phyloP scores from a whole-genome alignment of 37 sponge, comb jelly and placozoan genomes.

The Corticium candelabrum region DNA sequence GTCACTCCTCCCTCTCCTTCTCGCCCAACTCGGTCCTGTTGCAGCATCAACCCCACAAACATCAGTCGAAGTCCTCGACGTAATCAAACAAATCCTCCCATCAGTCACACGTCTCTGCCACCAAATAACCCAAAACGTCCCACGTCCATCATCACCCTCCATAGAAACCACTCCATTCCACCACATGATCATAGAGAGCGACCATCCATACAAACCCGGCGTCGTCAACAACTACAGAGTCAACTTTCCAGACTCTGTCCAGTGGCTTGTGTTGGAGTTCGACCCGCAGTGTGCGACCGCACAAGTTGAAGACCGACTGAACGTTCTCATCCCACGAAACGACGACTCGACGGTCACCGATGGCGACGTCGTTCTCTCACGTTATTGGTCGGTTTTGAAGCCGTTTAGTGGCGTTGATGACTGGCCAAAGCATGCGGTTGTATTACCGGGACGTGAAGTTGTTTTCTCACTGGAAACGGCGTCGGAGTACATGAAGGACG shows the following conservation, averaged over 20 bases:
- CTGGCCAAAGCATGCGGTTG: slow-evolving; percentile 24
- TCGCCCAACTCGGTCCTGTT: slow-evolving; percentile 74
- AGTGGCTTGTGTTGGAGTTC: slow-evolving; percentile 89
- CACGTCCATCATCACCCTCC: not conserved
- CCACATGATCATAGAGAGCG: slow-evolving; percentile 75
- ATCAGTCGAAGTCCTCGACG: slow-evolving; percentile 36
- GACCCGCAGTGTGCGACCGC: slow-evolving; percentile 29
- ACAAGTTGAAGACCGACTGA: slow-evolving; percentile 13
- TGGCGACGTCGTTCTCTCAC: not conserved
- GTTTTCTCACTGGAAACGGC: slow-evolving; percentile 33
- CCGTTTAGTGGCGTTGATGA: slow-evolving; percentile 8
- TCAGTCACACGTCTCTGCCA: slow-evolving; percentile 28
- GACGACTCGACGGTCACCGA: no score
- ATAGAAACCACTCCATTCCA: slow-evolving; percentile 28
- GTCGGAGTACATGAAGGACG: slow-evolving; percentile 87
- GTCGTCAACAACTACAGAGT: slow-evolving; percentile 64
- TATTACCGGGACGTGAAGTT: slow-evolving; percentile 6
- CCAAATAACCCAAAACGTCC: slow-evolving; percentile 6
- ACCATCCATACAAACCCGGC: slow-evolving; percentile 83
- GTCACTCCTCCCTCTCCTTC: slow-evolving; percentile 59
- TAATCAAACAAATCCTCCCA: slow-evolving; percentile 49
- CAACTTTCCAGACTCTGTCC: slow-evolving; percentile 58
- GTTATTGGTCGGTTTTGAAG: slow-evolving; percentile 7
- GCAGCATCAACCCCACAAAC: slow-evolving; percentile 56
- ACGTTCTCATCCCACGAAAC: slow-evolving; percentile 12